Evolutionary conservation across 1,140 invertebrate species (phyloP).

Genomic region (Bicyclus anynana): DNA sequence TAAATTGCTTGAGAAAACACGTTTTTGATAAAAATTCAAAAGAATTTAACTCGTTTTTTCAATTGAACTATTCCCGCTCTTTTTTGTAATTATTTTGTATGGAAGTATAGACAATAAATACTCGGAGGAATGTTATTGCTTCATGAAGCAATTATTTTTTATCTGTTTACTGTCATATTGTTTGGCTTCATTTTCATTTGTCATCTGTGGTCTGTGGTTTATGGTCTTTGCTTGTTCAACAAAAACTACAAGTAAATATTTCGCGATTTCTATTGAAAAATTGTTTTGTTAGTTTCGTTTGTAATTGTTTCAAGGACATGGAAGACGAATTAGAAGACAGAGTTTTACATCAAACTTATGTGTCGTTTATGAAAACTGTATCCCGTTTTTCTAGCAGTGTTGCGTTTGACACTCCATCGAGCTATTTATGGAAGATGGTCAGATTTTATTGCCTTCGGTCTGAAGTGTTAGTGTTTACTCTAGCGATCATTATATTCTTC

Average conservation of each 20-base stretch:
- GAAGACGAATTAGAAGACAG: constrained; percentile 93
- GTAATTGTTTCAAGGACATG: constrained; percentile 77
- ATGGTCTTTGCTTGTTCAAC: constrained; percentile 19
- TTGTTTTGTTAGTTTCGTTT: constrained; percentile 29
- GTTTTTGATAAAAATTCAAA: too few species aligned
- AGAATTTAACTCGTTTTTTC: too few species aligned
- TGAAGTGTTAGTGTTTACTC: constrained; percentile 83
- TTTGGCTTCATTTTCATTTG: neutral
- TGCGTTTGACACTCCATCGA: constrained; percentile 81
- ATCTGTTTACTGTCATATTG: too few species aligned
- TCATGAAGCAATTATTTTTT: too few species aligned
- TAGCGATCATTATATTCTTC: constrained; percentile 83
- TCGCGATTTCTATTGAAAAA: constrained; percentile 18
- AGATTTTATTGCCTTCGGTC: constrained; percentile 86
- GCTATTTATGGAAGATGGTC: constrained; percentile 86
- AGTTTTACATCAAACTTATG: constrained; percentile 89
- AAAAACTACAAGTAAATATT: constrained; percentile 1
- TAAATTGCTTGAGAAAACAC: too few species aligned
- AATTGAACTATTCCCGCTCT: too few species aligned
- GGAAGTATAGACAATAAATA: too few species aligned
- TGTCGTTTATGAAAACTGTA: constrained; percentile 89
- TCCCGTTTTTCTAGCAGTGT: constrained; percentile 86
- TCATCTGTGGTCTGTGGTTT: neutral
- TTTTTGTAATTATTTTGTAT: too few species aligned
- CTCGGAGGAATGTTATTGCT: too few species aligned